Conservation (phyloP, 1,140 invertebrate species). For the Eufriesea mexicana region DNA sequence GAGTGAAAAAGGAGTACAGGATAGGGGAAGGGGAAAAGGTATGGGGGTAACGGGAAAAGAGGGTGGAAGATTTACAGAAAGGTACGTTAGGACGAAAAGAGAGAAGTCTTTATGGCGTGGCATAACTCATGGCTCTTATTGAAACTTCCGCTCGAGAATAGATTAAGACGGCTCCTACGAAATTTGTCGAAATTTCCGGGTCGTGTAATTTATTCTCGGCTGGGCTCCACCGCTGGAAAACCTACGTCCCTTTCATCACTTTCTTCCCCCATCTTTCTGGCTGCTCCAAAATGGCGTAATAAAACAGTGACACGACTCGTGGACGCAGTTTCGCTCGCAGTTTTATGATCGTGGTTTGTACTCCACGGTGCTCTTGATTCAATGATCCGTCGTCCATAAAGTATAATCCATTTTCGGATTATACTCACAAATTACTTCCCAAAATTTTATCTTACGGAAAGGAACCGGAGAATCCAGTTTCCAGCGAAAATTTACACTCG, state of each 20-base stretch:
- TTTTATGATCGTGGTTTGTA: neutral
- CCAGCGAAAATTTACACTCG: too few species aligned
- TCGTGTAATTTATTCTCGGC: slow-evolving; percentile 67
- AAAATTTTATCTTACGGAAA: too few species aligned
- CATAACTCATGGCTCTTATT: slow-evolving; percentile 76
- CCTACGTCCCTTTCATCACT: slow-evolving; percentile 28
- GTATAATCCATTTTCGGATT: neutral
- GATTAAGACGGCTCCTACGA: slow-evolving; percentile 73
- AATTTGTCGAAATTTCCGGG: slow-evolving; percentile 75
- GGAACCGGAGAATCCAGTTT: too few species aligned
- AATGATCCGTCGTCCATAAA: neutral
- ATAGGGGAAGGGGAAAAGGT: neutral
- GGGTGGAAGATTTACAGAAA: slow-evolving; percentile 52
- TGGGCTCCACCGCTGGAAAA: neutral
- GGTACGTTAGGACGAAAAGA: slow-evolving; percentile 59
- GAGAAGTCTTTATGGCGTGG: slow-evolving; percentile 71
- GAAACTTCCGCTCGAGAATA: slow-evolving; percentile 72
- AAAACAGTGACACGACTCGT: neutral
- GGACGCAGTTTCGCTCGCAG: neutral
- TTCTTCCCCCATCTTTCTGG: neutral
- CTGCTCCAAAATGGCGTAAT: neutral
- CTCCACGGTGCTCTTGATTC: too few species aligned
- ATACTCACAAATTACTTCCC: too few species aligned
- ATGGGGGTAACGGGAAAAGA: slow-evolving; percentile 4
- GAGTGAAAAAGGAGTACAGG: neutral